A percentile compares a stretch with the other conserved stretches of the same genome.
Conservation (phyloP, 1,140 invertebrate genomes). For the Megathymus violae region DNA sequence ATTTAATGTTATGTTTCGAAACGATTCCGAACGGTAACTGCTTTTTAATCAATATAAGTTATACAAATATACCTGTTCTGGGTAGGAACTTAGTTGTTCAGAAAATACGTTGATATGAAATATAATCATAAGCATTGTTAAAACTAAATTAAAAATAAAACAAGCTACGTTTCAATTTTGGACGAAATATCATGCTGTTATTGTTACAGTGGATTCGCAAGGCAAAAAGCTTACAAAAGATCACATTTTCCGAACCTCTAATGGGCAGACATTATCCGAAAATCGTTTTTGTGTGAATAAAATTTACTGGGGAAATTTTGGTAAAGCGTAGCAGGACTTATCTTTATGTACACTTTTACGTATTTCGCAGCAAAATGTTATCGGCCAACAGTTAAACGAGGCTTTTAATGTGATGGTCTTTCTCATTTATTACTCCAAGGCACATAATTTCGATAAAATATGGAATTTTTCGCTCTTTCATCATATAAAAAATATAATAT, state of each 20-base stretch:
- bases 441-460: constrained; percentile 71
- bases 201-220: constrained; percentile 42
- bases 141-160: not conserved
- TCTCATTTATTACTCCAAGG: constrained; percentile 57
- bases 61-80: not conserved
- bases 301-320: constrained; percentile 64
- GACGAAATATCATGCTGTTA: constrained; percentile 21
- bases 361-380: constrained; percentile 69
- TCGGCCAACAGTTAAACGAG: constrained; percentile 60
- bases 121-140: not conserved
- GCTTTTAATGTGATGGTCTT: constrained; percentile 57
- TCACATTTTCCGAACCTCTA: constrained; percentile 64
- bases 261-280: constrained; percentile 69
- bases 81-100: no score
- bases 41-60: constrained; percentile 1
- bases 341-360: constrained; percentile 76
- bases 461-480: constrained; percentile 45
- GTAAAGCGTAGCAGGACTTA: constrained; percentile 56
- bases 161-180: not conserved
- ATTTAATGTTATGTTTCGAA: constrained; percentile 42
- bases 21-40: not conserved
- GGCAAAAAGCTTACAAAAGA: constrained; percentile 58
- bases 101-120: no score
- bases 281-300: constrained; percentile 63
- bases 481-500: constrained; percentile 54